Base-by-base conservation (phyloP, 2,797 vertebrate genomes). In the Epinephelus coioides region DNA sequence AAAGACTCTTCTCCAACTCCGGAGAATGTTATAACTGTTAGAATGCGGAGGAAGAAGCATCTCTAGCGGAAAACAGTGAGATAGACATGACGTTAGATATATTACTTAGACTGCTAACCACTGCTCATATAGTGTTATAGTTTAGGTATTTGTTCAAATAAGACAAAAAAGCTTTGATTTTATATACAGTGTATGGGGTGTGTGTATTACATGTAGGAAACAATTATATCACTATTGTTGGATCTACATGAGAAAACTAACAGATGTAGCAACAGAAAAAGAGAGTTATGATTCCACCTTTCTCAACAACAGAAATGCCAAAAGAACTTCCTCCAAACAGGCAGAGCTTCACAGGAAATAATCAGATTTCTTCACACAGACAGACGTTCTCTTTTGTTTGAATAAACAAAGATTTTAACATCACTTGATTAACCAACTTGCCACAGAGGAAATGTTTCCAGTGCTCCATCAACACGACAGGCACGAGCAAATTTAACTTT, bases 351-450 rank as follows among this genome's bases (percentile, higher is more conserved):
- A 18, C 8, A n/a, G 47, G 6, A 38, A 54, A 25, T 13, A 66
- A 43, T 43, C 40, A 30, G 9, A 63, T 67, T 57, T 71, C 51
- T 46, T 63, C 59, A 59, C 55, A 9, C 19, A 34, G 60, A 74
- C 53, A 69, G 57, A 44, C 17, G 4, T n/a, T 44, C 27, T 10
- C 25, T 57, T 34, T 19, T 49, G 27, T 75, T 61, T 55, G 44
- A 21, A 17, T 17, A 55, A 61, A 69, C 69, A 10, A 13, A 21
- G 18, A 64, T 51, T 73, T 81, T 44, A 27, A 56, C 30, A 82
- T 72, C 44, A 53, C 54, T 72, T 75, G 60, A 73, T 72, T 56
- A 70, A 79, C 49, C 14, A 44, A 49, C 13, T 12, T 59, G 57
- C 49, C 50, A 14, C 43, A 3, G 11, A 21, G 38, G 44, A 72